phyloP scores from a whole-genome alignment of 2,888 invertebrate species.

The Phorcus lineatus region DNA sequence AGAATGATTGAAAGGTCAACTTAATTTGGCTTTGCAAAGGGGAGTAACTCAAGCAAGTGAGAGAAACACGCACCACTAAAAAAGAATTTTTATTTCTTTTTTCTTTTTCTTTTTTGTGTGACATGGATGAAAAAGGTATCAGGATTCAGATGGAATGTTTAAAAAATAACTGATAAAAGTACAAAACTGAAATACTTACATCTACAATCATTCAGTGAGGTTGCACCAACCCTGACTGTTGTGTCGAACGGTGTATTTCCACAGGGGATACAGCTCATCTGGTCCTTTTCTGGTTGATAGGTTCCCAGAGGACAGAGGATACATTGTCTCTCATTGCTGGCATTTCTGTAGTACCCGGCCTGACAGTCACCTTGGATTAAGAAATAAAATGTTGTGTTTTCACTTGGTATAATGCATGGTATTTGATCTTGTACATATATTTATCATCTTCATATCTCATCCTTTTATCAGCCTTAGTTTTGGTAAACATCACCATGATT shows the following conservation, averaged over 20 bases:
- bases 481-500: neutral
- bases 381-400: too few relatives aligned
- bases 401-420: too few relatives aligned
- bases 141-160: too few relatives aligned
- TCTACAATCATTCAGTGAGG: neutral
- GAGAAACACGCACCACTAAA: too few relatives aligned
- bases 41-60: too few relatives aligned
- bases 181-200: neutral
- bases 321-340: neutral
- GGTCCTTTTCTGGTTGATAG: constrained; percentile 6
- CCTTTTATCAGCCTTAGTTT: neutral
- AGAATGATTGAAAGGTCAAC: too few relatives aligned
- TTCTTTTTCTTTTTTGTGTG: too few relatives aligned
- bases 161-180: neutral
- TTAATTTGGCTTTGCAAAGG: too few relatives aligned
- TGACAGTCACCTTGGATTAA: constrained; percentile 13
- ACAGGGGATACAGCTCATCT: constrained; percentile 34
- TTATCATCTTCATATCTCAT: too few relatives aligned
- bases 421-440: neutral
- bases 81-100: too few relatives aligned
- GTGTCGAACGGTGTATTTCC: constrained; percentile 30
- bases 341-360: constrained; percentile 6
- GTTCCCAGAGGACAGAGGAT: constrained; percentile 2
- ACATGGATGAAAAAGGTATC: too few relatives aligned
- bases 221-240: neutral